A percentile compares a stretch with the other conserved stretches of the same genome.
Evolutionary conservation across 2,113 vertebrate genomes (phyloP).

Genomic region (Pyxicephalus adspersus): DNA sequence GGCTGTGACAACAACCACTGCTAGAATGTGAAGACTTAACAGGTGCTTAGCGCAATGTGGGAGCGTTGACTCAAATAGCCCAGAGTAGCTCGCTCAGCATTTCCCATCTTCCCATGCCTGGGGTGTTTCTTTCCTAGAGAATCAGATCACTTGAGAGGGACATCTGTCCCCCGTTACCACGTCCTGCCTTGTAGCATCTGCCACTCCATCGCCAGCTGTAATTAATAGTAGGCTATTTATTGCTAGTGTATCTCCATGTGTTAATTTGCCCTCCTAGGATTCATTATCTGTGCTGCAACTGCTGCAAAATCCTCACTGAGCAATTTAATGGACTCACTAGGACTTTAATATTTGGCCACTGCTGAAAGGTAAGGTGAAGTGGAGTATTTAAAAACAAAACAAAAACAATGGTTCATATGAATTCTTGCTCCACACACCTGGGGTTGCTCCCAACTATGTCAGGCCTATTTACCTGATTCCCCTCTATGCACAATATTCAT

Average conservation of each 20-base stretch:
- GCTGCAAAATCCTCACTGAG: not conserved
- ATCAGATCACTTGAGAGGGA: conserved; percentile 48
- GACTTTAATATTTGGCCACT: not conserved
- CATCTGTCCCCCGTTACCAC: conserved; percentile 54
- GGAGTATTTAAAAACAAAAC: not conserved
- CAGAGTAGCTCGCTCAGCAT: conserved; percentile 31
- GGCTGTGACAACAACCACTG: not conserved
- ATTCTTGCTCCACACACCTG: no score
- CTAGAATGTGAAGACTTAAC: conserved; percentile 43
- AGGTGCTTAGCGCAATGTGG: conserved; percentile 48
- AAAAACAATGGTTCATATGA: not conserved
- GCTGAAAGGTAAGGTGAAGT: not conserved
- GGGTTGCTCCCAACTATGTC: no score
- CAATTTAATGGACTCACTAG: not conserved
- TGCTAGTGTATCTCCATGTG: conserved; percentile 2
- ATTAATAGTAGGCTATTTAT: conserved; percentile 40
- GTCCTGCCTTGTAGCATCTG: conserved; percentile 47
- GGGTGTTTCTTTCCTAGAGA: conserved; percentile 45
- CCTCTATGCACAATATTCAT: no score
- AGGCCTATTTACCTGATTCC: no score
- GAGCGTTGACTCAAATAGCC: conserved; percentile 50
- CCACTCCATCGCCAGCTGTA: conserved; percentile 47
- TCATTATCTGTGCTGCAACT: conserved; percentile 11
- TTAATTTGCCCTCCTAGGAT: conserved; percentile 31
- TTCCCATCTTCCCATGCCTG: conserved; percentile 34